These are phyloP conservation scores for Ochropacha duplaris DNA, from an alignment of 2,888 invertebrate species.

Conservation along the genomic window DNA sequence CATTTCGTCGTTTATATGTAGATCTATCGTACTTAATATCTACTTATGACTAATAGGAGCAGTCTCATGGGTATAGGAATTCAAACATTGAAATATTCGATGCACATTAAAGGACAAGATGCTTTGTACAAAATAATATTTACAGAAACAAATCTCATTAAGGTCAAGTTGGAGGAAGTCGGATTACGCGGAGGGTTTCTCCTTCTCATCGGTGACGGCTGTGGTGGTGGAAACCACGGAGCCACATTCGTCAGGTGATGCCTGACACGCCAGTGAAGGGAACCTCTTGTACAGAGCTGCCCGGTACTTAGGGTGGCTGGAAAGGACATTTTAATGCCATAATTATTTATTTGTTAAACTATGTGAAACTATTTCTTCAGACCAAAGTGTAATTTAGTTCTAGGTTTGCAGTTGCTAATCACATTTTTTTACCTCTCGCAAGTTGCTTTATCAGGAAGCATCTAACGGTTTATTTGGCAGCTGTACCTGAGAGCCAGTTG, in stretches of 20 bases:
- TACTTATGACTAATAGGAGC: slow-evolving; percentile 69
- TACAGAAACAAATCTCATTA: slow-evolving; percentile 60
- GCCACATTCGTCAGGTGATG: slow-evolving; percentile 82
- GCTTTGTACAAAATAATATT: slow-evolving; percentile 66
- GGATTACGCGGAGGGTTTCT: slow-evolving; percentile 78
- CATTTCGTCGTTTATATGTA: slow-evolving; percentile 63
- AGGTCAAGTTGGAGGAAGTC: slow-evolving; percentile 18
- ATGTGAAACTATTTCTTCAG: background rate
- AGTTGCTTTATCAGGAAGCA: too few relatives aligned
- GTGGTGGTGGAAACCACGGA: slow-evolving; percentile 88
- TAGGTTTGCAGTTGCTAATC: too few relatives aligned
- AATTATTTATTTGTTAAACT: background rate
- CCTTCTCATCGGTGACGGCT: slow-evolving; percentile 85
- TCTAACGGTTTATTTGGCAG: too few relatives aligned
- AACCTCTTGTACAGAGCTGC: slow-evolving; percentile 89
- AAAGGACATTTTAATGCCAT: slow-evolving; percentile 21
- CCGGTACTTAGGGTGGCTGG: slow-evolving; percentile 90
- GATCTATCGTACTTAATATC: slow-evolving; percentile 37
- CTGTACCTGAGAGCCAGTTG: too few relatives aligned
- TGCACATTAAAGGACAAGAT: slow-evolving; percentile 13
- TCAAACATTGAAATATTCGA: too few relatives aligned
- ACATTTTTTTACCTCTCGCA: too few relatives aligned
- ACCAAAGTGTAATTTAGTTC: background rate
- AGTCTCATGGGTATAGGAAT: slow-evolving; percentile 67
- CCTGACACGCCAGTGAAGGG: slow-evolving; percentile 88